Percentiles rank a stretch among this genome's conserved stretches.
These are phyloP conservation scores for Albula goreensis DNA, from an alignment of 2,113 vertebrate genomes.

Conservation along the genomic window DNA sequence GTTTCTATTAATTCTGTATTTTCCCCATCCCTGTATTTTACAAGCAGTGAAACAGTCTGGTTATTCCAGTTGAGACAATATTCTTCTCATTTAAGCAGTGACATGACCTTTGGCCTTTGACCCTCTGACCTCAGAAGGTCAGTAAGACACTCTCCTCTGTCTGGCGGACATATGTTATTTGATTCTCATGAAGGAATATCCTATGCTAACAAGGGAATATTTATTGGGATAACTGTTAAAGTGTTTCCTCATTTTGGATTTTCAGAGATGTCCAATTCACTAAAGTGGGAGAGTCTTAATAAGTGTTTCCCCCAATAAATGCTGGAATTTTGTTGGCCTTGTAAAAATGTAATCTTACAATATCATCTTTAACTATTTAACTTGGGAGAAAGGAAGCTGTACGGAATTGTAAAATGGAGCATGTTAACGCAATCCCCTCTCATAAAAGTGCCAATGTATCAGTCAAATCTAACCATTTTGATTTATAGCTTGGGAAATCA, in stretches of 20 bases:
- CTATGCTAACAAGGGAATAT: conserved; percentile 35
- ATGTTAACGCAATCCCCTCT: conserved; percentile 56
- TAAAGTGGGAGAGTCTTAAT: conserved; percentile 20
- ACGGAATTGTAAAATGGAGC: conserved; percentile 63
- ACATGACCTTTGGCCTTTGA: conserved; percentile 45
- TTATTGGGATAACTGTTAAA: conserved; percentile 49
- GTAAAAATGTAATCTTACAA: conserved; percentile 49
- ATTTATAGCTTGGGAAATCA: conserved; percentile 56
- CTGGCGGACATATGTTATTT: conserved; percentile 36
- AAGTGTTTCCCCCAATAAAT: conserved; percentile 52
- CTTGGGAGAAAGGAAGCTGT: conserved; percentile 46
- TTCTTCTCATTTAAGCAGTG: conserved; percentile 47
- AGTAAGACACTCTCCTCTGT: conserved; percentile 43
- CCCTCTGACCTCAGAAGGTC: conserved; percentile 44
- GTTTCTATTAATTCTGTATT: not conserved
- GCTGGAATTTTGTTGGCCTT: conserved; percentile 51
- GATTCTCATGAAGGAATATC: conserved; percentile 43
- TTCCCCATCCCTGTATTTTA: conserved; percentile 32
- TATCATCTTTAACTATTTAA: conserved; percentile 52
- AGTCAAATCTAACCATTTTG: conserved; percentile 52
- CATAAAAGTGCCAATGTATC: conserved; percentile 67
- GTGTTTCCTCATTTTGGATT: conserved; percentile 39
- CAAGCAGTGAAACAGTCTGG: conserved; percentile 44
- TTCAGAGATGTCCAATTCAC: conserved; percentile 39
- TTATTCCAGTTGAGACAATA: conserved; percentile 45